Base-by-base conservation (phyloP, 2,113 vertebrate species). In the Callospermophilus lateralis region DNA sequence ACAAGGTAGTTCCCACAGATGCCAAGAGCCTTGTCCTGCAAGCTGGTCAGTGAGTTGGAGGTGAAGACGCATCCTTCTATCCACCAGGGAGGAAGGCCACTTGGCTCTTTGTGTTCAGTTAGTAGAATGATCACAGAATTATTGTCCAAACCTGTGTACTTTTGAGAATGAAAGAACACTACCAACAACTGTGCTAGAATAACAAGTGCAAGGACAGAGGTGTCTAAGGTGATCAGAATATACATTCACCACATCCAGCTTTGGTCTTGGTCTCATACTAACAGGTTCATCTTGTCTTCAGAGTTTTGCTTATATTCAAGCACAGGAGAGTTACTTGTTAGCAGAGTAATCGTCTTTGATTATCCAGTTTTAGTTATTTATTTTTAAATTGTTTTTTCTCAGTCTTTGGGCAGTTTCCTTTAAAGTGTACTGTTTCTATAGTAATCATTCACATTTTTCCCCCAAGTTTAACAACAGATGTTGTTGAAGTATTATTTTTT, bases 391-490 rank as follows among this genome's bases (percentile, higher is more conserved):
- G 70, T 83, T 95, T 89, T 97, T 97, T 95, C 84, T 84, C 15
- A 85, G 90, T 80, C 86, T 95, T 91, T 95, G 89, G 84, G 84
- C 96, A 97, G 97, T 98, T 98, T 97, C 96, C 94, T 95, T 98
- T 86, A 89, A 97, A 97, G 81, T 97, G 45, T 97, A 77, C 84
- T 97, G 94, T 98, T 98, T 98, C 97, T 97, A 97, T 97, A 94
- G 97, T 97, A 97, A 98, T 98, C 83, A 93, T 93, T 97, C 87
- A 55, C 92, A 94, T 73, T 87, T 58, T 95, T 93, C 84, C 93
- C 94, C 93, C 95, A 89, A 96, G 61, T 93, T 98, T 96, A 79
- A 93, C 96, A 79, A 93, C 96, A 97, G 94, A 96, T 95, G 58
- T 76, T 94, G 73, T 89, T 97, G 94, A 97, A 92, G 95, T 58